These are phyloP conservation scores for Chiroxiphia lanceolata DNA, from an alignment of 2,797 vertebrate genomes.

Conservation along the genomic window DNA sequence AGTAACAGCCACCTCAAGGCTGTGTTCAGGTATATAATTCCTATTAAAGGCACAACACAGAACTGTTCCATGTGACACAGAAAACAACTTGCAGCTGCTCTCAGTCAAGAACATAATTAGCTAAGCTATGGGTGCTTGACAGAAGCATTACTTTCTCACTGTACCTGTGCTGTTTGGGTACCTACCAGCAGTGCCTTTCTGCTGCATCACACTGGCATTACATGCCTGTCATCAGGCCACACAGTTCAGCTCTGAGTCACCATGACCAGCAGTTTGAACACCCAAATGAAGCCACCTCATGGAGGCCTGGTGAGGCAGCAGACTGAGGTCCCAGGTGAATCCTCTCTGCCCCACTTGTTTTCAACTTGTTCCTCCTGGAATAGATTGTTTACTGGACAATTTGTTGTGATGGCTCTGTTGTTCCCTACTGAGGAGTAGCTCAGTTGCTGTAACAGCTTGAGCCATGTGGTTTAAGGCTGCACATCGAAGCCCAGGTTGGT, in stretches of 20 bases:
- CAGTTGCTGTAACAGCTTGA: not conserved
- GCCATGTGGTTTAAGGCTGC: not conserved
- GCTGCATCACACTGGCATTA: not conserved
- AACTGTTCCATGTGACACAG: not conserved
- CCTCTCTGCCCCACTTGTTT: not conserved
- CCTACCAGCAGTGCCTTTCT: not conserved
- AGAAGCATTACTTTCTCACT: not conserved
- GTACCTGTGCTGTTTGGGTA: not conserved
- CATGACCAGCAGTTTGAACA: not conserved
- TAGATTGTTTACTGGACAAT: not conserved
- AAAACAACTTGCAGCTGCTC: not conserved
- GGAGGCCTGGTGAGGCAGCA: not conserved
- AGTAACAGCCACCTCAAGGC: not conserved
- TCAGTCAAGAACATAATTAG: not conserved
- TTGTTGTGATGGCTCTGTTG: not conserved
- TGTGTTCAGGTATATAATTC: not conserved
- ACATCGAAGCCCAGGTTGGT: not conserved
- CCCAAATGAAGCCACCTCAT: not conserved
- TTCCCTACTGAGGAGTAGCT: not conserved
- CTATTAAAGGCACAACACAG: not conserved
- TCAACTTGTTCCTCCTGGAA: not conserved
- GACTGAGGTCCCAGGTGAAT: not conserved
- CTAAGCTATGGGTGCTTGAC: not conserved
- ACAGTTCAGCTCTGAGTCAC: not conserved
- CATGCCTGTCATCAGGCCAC: fast-evolving